Percentiles rank a stretch among this genome's conserved stretches.
These are phyloP conservation scores for Eulithis testata DNA, from an alignment of 2,888 invertebrate species.

Conservation along the genomic window DNA sequence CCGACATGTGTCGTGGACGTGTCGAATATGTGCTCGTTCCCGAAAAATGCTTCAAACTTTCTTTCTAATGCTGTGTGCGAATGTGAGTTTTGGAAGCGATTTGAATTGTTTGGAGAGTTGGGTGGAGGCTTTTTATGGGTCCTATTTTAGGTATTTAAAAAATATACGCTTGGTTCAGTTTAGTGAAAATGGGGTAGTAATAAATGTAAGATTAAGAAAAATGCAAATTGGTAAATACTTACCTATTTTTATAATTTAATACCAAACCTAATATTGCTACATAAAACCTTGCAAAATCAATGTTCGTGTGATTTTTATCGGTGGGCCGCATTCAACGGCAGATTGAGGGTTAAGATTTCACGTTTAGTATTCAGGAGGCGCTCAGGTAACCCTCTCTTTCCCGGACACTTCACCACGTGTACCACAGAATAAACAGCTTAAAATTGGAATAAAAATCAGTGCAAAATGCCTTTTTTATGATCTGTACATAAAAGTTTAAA, in stretches of 20 bases:
- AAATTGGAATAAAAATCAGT: constrained; percentile 1
- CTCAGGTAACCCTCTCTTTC: constrained; percentile 49
- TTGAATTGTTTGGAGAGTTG: constrained; percentile 8
- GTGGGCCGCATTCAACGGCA: constrained; percentile 60
- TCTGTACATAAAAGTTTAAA: constrained; percentile 1
- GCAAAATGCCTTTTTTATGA: not conserved
- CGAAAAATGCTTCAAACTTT: constrained; percentile 47
- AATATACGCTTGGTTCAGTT: too few species aligned
- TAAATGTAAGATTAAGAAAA: too few species aligned
- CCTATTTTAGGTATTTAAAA: not conserved
- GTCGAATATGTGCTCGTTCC: constrained; percentile 43
- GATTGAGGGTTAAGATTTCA: constrained; percentile 75
- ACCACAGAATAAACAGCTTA: constrained; percentile 32
- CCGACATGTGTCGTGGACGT: constrained; percentile 73
- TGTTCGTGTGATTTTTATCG: constrained; percentile 67
- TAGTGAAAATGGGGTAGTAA: too few species aligned
- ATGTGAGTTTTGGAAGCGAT: constrained; percentile 26
- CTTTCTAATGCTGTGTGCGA: constrained; percentile 45
- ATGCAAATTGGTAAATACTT: too few species aligned
- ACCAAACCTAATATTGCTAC: not conserved
- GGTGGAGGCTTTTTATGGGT: not conserved
- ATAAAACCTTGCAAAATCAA: constrained; percentile 56
- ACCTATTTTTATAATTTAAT: too few species aligned
- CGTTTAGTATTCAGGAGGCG: constrained; percentile 72
- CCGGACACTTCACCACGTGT: constrained; percentile 50